Conservation (phyloP, 1,140 invertebrate genomes). For the Calosoma granatense region DNA sequence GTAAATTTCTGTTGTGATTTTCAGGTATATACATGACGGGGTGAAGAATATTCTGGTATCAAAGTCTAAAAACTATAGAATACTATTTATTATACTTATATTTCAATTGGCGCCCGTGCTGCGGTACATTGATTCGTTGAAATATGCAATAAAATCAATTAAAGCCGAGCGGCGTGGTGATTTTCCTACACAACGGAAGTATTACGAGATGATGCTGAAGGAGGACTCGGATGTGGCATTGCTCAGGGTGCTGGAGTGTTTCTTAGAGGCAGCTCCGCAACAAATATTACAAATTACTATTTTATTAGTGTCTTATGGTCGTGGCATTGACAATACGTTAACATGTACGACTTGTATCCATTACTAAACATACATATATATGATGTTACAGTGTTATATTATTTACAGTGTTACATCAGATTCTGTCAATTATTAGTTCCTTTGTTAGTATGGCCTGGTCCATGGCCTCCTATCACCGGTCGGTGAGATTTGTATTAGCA, state of each 20-base stretch:
- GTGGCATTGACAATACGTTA: constrained; percentile 25
- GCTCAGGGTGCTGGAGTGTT: constrained; percentile 79
- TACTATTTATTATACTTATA: constrained; percentile 46
- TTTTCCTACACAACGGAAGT: constrained; percentile 37
- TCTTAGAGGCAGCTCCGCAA: constrained; percentile 81
- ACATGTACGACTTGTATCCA: constrained; percentile 25
- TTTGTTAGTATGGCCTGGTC: constrained; percentile 76
- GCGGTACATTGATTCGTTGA: constrained; percentile 50
- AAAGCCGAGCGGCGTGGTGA: constrained; percentile 30
- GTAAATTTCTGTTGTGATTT: constrained; percentile 15
- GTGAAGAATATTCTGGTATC: constrained; percentile 28
- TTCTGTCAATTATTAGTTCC: constrained; percentile 60
- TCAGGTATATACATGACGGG: constrained; percentile 28
- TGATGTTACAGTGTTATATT: constrained; percentile 11
- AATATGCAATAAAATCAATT: constrained; percentile 35
- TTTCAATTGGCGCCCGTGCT: constrained; percentile 54
- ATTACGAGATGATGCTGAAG: constrained; percentile 67
- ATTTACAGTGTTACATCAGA: constrained; percentile 52
- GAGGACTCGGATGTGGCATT: constrained; percentile 79
- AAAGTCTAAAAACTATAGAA: constrained; percentile 40
- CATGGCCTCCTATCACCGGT: constrained; percentile 73
- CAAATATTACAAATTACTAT: constrained; percentile 72
- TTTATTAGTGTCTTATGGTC: constrained; percentile 30
- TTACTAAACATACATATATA: constrained; percentile 12
- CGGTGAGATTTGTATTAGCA: constrained; percentile 60